These are phyloP conservation scores for Gobionotothen gibberifrons DNA, from an alignment of 2,797 vertebrate species.

Conservation along the genomic window DNA sequence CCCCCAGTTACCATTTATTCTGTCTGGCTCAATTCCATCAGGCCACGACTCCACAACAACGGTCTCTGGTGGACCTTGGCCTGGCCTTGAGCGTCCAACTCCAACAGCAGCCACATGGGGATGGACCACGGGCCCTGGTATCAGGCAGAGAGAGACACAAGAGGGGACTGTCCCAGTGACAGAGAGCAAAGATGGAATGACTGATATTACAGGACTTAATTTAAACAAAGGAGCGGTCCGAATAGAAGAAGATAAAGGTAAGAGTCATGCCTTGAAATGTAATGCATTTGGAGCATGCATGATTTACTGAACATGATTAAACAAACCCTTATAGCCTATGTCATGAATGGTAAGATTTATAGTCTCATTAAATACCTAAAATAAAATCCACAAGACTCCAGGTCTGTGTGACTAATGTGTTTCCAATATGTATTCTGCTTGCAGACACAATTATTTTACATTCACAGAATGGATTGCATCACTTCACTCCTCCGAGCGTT, in stretches of 20 bases:
- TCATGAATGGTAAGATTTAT: background rate
- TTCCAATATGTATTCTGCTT: slow-evolving; percentile 67
- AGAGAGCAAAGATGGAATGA: slow-evolving; percentile 23
- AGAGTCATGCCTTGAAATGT: slow-evolving; percentile 15
- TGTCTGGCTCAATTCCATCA: slow-evolving; percentile 42
- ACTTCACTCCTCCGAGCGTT: slow-evolving; percentile 23
- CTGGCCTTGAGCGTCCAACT: slow-evolving; percentile 7
- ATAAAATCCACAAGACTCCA: background rate
- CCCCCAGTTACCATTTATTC: slow-evolving; percentile 35
- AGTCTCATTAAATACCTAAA: background rate
- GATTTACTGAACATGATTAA: slow-evolving; percentile 2
- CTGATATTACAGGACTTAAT: slow-evolving; percentile 25
- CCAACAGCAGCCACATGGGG: slow-evolving; percentile 21
- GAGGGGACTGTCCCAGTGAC: slow-evolving; percentile 8
- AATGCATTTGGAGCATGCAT: slow-evolving; percentile 1
- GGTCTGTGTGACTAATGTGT: slow-evolving; percentile 35
- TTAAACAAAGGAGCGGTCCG: slow-evolving; percentile 39
- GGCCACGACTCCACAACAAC: slow-evolving; percentile 29
- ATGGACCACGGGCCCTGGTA: slow-evolving; percentile 27
- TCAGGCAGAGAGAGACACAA: slow-evolving; percentile 25
- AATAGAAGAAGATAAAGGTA: slow-evolving; percentile 61
- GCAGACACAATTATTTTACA: slow-evolving; percentile 60
- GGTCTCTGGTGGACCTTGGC: slow-evolving; percentile 17
- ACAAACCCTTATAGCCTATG: background rate
- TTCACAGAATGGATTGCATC: slow-evolving; percentile 50